These are phyloP conservation scores for Diploptera punctata DNA, from an alignment of 2,888 invertebrate species.

Conservation along the genomic window DNA sequence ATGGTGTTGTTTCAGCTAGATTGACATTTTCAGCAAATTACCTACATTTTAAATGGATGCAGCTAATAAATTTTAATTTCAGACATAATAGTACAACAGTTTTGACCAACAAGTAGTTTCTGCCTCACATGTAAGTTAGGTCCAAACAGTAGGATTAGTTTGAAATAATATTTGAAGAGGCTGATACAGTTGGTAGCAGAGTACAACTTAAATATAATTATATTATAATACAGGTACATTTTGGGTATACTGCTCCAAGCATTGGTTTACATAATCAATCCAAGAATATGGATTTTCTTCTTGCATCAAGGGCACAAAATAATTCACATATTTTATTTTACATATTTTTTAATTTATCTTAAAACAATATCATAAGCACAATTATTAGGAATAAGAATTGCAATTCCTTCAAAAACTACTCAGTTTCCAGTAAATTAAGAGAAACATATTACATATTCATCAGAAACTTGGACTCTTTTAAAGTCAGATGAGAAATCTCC, in stretches of 20 bases:
- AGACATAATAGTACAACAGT: neutral
- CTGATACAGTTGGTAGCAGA: neutral
- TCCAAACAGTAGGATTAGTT: neutral
- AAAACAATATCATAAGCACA: slow-evolving; percentile 5
- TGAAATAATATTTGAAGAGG: neutral
- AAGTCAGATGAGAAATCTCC: no score
- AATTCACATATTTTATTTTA: neutral
- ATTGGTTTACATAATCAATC: neutral
- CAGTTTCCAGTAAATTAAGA: no score
- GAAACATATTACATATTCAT: no score
- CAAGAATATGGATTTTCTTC: neutral
- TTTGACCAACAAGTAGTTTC: neutral
- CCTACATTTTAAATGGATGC: neutral
- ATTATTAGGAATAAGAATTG: neutral
- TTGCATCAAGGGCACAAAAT: slow-evolving; percentile 6
- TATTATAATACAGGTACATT: slow-evolving; percentile 13
- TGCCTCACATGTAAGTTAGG: neutral
- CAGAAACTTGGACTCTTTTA: no score
- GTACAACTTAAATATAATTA: neutral
- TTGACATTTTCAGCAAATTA: slow-evolving; percentile 17
- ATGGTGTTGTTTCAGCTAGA: slow-evolving; percentile 20
- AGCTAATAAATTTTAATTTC: neutral
- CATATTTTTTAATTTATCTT: neutral
- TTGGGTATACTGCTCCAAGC: slow-evolving; percentile 10
- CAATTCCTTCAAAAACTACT: neutral